Evolutionary conservation across 2,113 vertebrate species (phyloP).

Genomic region (Gasterosteus nipponicus): DNA sequence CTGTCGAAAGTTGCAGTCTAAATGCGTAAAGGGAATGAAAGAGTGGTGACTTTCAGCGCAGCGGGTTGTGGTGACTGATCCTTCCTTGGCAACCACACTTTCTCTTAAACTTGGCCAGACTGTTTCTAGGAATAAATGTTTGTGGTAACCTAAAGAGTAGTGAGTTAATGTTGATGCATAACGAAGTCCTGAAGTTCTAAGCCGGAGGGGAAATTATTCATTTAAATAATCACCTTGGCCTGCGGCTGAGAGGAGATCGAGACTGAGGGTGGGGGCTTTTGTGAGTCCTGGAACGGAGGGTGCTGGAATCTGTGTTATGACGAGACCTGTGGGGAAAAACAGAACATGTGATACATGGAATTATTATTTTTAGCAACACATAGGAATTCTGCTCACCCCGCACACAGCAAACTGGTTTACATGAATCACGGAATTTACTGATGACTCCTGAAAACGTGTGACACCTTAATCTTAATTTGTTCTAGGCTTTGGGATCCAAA

Average conservation of each 20-base stretch:
- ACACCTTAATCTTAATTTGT: slow-evolving; percentile 36
- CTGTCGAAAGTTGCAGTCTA: not conserved
- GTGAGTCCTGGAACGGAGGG: slow-evolving; percentile 85
- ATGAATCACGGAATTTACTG: not conserved
- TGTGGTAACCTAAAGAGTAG: slow-evolving; percentile 11
- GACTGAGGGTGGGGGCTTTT: slow-evolving; percentile 86
- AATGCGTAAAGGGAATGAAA: slow-evolving; percentile 25
- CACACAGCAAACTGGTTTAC: not conserved
- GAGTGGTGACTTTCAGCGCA: not conserved
- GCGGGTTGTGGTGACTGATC: not conserved
- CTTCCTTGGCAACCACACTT: not conserved
- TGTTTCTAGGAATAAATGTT: slow-evolving; percentile 6
- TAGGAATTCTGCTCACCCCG: not conserved
- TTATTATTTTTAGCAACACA: not conserved
- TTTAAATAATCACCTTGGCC: slow-evolving; percentile 86
- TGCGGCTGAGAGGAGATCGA: slow-evolving; percentile 87
- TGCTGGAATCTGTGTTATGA: slow-evolving; percentile 87
- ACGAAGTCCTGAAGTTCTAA: slow-evolving; percentile 10
- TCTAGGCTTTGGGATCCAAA: slow-evolving; percentile 28
- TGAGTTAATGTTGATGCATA: not conserved
- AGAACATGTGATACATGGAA: slow-evolving; percentile 7
- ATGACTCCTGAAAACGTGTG: slow-evolving; percentile 13
- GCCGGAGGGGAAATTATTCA: slow-evolving; percentile 31
- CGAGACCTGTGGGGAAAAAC: slow-evolving; percentile 85
- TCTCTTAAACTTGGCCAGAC: not conserved